Evolutionary conservation across 2,888 invertebrate genomes (phyloP).

Genomic region (Trisateles emortualis): DNA sequence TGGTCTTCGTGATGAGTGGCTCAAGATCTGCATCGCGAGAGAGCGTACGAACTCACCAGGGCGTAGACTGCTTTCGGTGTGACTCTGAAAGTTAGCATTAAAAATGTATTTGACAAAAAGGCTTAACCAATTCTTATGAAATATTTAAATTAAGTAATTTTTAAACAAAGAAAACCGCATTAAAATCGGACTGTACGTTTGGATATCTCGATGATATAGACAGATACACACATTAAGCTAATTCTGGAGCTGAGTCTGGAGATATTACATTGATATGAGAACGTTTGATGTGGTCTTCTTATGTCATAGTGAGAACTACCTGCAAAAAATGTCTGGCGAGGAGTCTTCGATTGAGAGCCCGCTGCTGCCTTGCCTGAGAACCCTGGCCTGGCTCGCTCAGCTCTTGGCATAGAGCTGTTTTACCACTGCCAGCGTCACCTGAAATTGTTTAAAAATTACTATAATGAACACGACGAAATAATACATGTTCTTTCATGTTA

Average conservation of each 20-base stretch:
- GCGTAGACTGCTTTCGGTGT: constrained; percentile 94
- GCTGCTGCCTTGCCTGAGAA: constrained; percentile 89
- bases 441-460: constrained; percentile 13
- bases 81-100: constrained; percentile 82
- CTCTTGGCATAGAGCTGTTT: constrained; percentile 95
- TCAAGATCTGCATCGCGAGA: constrained; percentile 93
- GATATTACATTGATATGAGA: no score
- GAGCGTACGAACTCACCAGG: constrained; percentile 95
- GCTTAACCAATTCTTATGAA: no score
- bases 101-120: no score
- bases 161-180: no score
- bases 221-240: no score
- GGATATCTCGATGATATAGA: no score
- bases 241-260: no score
- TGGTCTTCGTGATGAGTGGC: constrained; percentile 86
- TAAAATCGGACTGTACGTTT: no score
- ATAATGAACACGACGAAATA: neutral
- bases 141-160: no score
- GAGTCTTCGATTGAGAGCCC: constrained; percentile 91
- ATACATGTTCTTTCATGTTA: no score
- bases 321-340: constrained; percentile 96
- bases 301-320: no score
- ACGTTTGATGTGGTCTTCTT: no score
- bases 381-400: constrained; percentile 90
- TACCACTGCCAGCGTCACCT: constrained; percentile 97